A percentile compares a stretch with the other conserved stretches of the same genome.
Evolutionary conservation across 2,888 invertebrate genomes (phyloP).

Genomic region (Ectemnius lituratus): DNA sequence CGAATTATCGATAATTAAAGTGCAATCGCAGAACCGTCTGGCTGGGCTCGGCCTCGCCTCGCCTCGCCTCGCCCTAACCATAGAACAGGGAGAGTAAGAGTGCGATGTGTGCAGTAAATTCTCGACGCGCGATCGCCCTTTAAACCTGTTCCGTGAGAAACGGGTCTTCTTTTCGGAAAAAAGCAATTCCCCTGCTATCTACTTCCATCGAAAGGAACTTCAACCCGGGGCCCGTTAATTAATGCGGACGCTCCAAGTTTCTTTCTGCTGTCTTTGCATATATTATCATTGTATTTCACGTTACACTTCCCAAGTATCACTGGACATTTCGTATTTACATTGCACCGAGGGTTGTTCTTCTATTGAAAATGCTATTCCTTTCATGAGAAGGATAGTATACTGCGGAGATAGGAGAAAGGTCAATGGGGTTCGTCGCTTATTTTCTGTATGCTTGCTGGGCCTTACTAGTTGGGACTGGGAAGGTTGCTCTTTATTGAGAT

Average conservation of each 20-base stretch:
- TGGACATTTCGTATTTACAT: neutral
- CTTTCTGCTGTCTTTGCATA: no score
- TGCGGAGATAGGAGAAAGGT: no score
- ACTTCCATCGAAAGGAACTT: neutral
- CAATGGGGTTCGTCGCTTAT: neutral
- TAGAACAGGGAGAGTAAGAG: neutral
- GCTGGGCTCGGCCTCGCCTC: neutral
- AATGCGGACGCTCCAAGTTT: no score
- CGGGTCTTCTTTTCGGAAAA: conserved; percentile 34
- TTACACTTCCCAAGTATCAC: neutral
- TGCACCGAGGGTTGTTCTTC: no score
- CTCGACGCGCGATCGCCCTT: conserved; percentile 17
- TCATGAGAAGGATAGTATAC: no score
- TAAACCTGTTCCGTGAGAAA: conserved; percentile 51
- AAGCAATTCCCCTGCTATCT: conserved; percentile 23
- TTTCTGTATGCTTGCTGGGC: conserved; percentile 40
- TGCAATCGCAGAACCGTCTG: conserved; percentile 32
- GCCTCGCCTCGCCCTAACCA: conserved; percentile 47
- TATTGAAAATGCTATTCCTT: no score
- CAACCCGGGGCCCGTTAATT: no score
- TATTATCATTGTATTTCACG: no score
- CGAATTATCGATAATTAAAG: conserved; percentile 54
- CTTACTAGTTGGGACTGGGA: conserved; percentile 27
- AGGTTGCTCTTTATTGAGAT: conserved; percentile 51
- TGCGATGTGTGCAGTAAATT: no score